These are phyloP conservation scores for Dendropsophus ebraccatus DNA, from an alignment of 2,113 vertebrate genomes.

Conservation along the genomic window DNA sequence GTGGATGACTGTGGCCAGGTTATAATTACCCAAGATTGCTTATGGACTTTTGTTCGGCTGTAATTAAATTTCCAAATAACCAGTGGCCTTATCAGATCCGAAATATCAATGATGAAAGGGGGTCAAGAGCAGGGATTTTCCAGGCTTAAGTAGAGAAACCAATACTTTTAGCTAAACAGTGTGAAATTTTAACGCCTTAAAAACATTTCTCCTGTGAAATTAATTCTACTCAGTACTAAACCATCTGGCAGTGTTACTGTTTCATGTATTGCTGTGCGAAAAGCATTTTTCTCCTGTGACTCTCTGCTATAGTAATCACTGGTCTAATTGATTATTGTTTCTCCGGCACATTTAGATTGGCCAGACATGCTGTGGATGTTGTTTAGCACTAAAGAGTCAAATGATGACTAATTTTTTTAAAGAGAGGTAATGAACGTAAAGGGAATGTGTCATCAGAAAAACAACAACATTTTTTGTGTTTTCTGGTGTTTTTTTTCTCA, in stretches of 20 bases:
- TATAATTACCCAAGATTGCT: constrained; percentile 69
- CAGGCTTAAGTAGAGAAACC: constrained; percentile 56
- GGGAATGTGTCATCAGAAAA: too few relatives aligned
- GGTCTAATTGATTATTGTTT: constrained; percentile 63
- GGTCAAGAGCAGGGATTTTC: constrained; percentile 58
- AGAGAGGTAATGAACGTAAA: not conserved
- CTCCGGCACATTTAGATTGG: constrained; percentile 32
- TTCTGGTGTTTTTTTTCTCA: too few relatives aligned
- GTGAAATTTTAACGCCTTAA: constrained; percentile 67
- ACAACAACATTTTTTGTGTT: too few relatives aligned
- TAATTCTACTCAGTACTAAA: constrained; percentile 65
- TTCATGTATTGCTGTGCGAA: constrained; percentile 61
- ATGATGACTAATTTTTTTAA: constrained; percentile 3
- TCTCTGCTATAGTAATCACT: constrained; percentile 63
- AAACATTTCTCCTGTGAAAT: constrained; percentile 66
- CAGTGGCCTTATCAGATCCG: constrained; percentile 65
- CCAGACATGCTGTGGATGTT: constrained; percentile 1
- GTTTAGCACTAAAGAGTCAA: constrained; percentile 28
- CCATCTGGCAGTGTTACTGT: constrained; percentile 67
- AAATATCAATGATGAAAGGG: constrained; percentile 63
- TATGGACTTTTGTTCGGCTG: constrained; percentile 67
- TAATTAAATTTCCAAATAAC: constrained; percentile 72
- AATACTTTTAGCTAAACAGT: constrained; percentile 65
- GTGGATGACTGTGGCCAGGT: constrained; percentile 59
- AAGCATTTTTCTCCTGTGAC: constrained; percentile 42